Conservation (phyloP, 2,113 vertebrate species). For the Grammomys surdaster region DNA sequence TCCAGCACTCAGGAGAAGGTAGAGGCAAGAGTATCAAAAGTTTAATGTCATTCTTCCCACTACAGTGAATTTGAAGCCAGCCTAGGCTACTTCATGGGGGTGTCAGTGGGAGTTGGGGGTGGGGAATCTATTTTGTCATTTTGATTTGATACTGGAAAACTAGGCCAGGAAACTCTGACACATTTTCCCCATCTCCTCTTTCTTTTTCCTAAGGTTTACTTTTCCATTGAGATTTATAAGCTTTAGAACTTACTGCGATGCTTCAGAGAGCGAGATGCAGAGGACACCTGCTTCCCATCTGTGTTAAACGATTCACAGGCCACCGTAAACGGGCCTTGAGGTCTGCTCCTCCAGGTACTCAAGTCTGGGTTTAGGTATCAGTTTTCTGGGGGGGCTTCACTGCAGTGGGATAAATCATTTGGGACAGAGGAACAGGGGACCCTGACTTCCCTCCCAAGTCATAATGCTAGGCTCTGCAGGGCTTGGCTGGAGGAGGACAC, state of each 20-base stretch:
- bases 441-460: background rate
- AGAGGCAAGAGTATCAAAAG: background rate
- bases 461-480: background rate
- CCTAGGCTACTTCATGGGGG: background rate
- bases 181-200: background rate
- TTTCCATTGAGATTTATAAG: slow-evolving; percentile 68
- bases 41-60: background rate
- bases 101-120: background rate
- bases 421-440: background rate
- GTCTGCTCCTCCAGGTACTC: background rate
- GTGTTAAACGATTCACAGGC: background rate
- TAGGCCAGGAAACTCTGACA: slow-evolving; percentile 73
- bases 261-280: background rate
- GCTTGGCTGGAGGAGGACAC: background rate
- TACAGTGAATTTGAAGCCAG: background rate
- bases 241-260: background rate
- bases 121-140: slow-evolving; percentile 27
- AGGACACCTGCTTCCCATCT: slow-evolving; percentile 62
- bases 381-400: background rate
- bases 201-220: slow-evolving; percentile 53
- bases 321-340: background rate
- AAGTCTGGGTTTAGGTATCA: background rate
- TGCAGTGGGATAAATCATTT: background rate
- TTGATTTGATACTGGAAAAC: slow-evolving; percentile 30
- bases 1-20: background rate